Base-by-base conservation (phyloP, 2,888 invertebrate species). In the Tetranychus truncatus region DNA sequence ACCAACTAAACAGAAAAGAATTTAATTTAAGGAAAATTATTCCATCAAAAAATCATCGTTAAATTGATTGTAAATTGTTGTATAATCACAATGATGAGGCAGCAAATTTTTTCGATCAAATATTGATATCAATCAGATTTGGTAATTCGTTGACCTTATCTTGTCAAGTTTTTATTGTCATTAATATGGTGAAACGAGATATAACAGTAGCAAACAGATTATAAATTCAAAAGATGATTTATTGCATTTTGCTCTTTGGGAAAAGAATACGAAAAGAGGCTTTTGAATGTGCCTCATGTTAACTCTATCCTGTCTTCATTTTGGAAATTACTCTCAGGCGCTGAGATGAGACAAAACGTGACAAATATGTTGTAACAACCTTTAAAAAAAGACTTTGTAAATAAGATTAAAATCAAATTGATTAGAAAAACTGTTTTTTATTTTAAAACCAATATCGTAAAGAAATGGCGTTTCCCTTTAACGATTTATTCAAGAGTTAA, bases 21-120 rank as follows among this genome's bases (percentile, higher is more conserved):
- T 15, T 55, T 55, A 55, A 55, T 55, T 9, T 55, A 55, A 55
- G 55, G 55, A 55, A 34, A 55, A 55, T 55, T 55, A 55, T 55
- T 55, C 55, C 55, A 55, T 55, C 55, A 55, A 55, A 55, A 55
- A 55, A 55, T 55, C 55, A 55, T 55, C 55, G 55, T 55, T 55
- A 55, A 55, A 55, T 55, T 55, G 55, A 55, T 55, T 55, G 55
- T 55, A 55, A 55, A 55, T 55, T 55, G 55, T 55, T 55, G 7
- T 55, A 55, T 15, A 55, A 55, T 55, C 55, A 9, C 15, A 55
- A 55, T 55, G 55, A 55, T 55, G 15, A 55, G 55, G 55, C 55
- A 55, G 15, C 55, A 55, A 55, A 55, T 55, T 55, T 46, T 46
- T n/a, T 55, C 15, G 55, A 4, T 34, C 34, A 55, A 55, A 55